Percentiles rank a stretch among this genome's conserved stretches.
These are phyloP conservation scores for Cavia aperea DNA, from an alignment of 2,113 vertebrate genomes.

Conservation along the genomic window DNA sequence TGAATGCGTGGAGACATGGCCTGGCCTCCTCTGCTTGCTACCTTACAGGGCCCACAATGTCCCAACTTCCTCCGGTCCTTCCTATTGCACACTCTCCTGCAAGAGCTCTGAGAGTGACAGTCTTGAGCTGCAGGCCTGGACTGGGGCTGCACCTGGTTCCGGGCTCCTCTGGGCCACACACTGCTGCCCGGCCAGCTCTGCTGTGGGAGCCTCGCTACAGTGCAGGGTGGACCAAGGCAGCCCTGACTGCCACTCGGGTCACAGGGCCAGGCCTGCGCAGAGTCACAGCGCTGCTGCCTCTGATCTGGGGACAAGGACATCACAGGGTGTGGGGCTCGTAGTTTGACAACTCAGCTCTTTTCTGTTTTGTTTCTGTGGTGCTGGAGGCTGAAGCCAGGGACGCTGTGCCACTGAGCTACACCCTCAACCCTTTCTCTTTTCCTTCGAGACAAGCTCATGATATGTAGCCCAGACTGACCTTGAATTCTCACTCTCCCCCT, in stretches of 20 bases:
- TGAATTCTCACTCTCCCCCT: background rate
- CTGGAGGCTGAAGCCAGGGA: background rate
- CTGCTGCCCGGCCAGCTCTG: background rate
- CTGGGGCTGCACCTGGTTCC: background rate
- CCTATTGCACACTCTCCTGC: background rate
- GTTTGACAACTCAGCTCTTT: background rate
- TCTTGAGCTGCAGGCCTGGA: background rate
- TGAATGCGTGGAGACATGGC: too few relatives aligned
- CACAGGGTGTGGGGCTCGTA: background rate
- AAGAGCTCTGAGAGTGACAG: background rate
- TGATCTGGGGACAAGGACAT: background rate
- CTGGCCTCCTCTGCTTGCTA: background rate
- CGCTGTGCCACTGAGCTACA: background rate
- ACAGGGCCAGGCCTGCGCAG: background rate
- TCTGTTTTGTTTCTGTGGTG: background rate
- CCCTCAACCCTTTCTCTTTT: background rate
- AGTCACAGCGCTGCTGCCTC: background rate
- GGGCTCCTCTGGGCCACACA: background rate
- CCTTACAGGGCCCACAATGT: background rate
- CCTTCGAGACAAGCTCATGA: background rate
- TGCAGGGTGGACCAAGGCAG: background rate
- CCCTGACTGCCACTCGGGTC: background rate
- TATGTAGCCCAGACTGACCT: background rate
- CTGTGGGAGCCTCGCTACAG: background rate
- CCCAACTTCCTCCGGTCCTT: conserved; percentile 43